These are phyloP conservation scores for Cetoscarus ocellatus DNA, from an alignment of 2,797 vertebrate species.

Conservation along the genomic window DNA sequence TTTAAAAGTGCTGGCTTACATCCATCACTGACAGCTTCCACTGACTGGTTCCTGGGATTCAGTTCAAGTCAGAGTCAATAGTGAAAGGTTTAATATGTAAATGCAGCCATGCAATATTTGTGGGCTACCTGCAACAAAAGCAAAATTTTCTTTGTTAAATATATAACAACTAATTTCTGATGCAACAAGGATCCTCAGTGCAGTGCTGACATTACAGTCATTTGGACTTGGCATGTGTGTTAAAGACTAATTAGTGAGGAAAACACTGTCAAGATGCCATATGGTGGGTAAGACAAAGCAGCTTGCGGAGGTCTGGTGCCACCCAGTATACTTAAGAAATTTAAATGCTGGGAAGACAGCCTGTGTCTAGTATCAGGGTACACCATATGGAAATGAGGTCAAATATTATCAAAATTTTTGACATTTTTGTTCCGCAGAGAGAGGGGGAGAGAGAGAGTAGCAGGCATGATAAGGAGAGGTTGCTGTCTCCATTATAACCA, in stretches of 20 bases:
- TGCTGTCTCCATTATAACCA: slow-evolving; percentile 39
- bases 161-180: slow-evolving; percentile 61
- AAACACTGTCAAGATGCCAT: slow-evolving; percentile 88
- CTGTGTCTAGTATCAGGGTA: slow-evolving; percentile 78
- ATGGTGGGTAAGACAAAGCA: slow-evolving; percentile 85
- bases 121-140: slow-evolving; percentile 29
- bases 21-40: slow-evolving; percentile 36
- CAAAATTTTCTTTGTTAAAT: slow-evolving; percentile 43
- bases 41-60: slow-evolving; percentile 24
- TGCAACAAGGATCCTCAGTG: slow-evolving; percentile 66
- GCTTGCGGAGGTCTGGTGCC: slow-evolving; percentile 83
- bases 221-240: slow-evolving; percentile 86
- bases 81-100: slow-evolving; percentile 5
- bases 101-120: slow-evolving; percentile 18
- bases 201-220: slow-evolving; percentile 82
- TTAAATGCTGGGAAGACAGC: slow-evolving; percentile 77
- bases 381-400: slow-evolving; percentile 82
- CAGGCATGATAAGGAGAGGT: neutral
- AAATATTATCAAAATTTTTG: slow-evolving; percentile 76
- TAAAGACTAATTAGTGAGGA: slow-evolving; percentile 89
- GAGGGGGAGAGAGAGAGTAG: neutral
- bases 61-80: slow-evolving; percentile 14
- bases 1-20: slow-evolving; percentile 37
- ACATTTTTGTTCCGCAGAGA: slow-evolving; percentile 59
- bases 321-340: slow-evolving; percentile 78